phyloP scores from a whole-genome alignment of 2,888 invertebrate species.

The Phytoseiulus persimilis region DNA sequence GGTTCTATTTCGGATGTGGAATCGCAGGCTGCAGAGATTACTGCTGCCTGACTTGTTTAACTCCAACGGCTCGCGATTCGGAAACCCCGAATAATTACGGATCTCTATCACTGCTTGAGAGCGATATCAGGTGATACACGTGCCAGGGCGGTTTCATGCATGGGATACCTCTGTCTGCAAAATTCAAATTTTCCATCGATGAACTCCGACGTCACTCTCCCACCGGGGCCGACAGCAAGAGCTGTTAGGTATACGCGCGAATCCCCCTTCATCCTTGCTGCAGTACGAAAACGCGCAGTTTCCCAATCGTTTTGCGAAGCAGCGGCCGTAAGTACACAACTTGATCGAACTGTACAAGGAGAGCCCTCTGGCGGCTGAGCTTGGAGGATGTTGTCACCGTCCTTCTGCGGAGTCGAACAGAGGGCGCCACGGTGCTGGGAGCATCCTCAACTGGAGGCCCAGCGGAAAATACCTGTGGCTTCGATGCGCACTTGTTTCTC shows the following conservation, averaged over 20 bases:
- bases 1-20: too few relatives aligned
- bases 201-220: too few relatives aligned
- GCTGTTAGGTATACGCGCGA: background rate
- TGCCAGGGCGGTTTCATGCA: too few relatives aligned
- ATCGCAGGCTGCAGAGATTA: too few relatives aligned
- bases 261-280: background rate
- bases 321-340: background rate
- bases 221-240: background rate
- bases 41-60: too few relatives aligned
- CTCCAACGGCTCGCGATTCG: too few relatives aligned
- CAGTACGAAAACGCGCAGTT: background rate
- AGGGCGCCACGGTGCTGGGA: background rate
- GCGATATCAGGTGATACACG: too few relatives aligned
- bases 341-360: background rate
- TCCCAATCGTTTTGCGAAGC: background rate
- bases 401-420: background rate
- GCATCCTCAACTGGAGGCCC: background rate
- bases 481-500: background rate
- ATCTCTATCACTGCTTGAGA: too few relatives aligned
- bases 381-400: background rate
- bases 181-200: too few relatives aligned
- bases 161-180: too few relatives aligned
- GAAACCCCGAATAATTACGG: too few relatives aligned
- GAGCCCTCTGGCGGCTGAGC: background rate
- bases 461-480: background rate